These are phyloP conservation scores for Lasioglossum albipes DNA, from an alignment of 1,140 invertebrate genomes.

Conservation along the genomic window DNA sequence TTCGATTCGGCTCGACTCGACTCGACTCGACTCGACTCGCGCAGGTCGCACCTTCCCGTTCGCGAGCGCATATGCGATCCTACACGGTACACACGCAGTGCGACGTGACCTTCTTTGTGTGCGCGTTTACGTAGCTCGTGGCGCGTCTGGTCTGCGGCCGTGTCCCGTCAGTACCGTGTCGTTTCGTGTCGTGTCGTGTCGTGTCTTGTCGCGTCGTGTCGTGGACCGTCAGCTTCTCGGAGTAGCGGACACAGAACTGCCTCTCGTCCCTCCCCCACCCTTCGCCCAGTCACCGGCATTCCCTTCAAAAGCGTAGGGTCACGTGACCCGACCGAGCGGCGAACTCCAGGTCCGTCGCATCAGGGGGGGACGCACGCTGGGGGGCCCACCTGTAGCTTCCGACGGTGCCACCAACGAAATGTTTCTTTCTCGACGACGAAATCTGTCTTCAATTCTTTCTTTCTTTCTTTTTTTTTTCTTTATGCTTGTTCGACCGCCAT, in stretches of 20 bases:
- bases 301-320: conserved; percentile 52
- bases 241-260: conserved; percentile 50
- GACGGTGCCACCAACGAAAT: conserved; percentile 27
- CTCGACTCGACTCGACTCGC: background rate
- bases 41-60: conserved; percentile 6
- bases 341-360: conserved; percentile 59
- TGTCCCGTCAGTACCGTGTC: background rate
- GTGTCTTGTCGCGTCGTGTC: conserved; percentile 4
- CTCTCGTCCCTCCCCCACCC: conserved; percentile 49
- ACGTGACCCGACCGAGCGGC: conserved; percentile 55
- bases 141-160: conserved; percentile 8
- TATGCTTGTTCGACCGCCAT: too few relatives aligned
- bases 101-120: conserved; percentile 48
- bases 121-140: conserved; percentile 44
- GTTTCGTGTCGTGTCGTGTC: conserved; percentile 28
- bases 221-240: conserved; percentile 44
- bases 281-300: conserved; percentile 44
- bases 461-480: too few relatives aligned
- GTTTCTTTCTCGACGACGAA: background rate
- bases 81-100: conserved; percentile 1
- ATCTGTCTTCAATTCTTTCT: too few relatives aligned
- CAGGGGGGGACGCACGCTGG: conserved; percentile 37
- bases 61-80: conserved; percentile 22
- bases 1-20: background rate
- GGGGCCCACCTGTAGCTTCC: conserved; percentile 68